phyloP scores from a whole-genome alignment of 2,797 vertebrate genomes.

The Forpus xanthops region DNA sequence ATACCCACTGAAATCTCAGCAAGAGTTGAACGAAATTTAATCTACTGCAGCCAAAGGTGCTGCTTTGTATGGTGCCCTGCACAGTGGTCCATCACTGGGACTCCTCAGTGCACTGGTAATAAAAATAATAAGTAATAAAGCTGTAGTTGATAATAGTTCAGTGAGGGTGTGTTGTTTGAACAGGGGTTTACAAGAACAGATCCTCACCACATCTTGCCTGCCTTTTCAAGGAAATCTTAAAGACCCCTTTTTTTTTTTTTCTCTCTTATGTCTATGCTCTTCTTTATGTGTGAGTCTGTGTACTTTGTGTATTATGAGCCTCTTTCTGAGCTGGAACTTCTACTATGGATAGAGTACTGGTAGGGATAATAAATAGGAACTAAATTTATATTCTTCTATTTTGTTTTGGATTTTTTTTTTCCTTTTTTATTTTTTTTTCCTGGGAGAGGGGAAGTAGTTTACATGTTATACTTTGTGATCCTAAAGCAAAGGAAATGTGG shows the following conservation, averaged over 20 bases:
- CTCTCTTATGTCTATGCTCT: neutral
- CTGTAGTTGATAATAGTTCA: neutral
- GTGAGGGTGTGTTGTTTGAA: neutral
- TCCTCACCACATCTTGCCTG: neutral
- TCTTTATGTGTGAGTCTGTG: neutral
- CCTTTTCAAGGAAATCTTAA: neutral
- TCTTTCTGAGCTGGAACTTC: neutral
- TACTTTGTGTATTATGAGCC: neutral
- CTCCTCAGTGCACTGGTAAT: neutral
- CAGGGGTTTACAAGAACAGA: neutral
- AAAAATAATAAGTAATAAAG: neutral
- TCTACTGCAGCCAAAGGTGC: neutral
- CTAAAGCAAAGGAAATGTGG: conserved; percentile 62
- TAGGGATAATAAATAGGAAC: conserved; percentile 62
- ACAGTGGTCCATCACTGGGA: neutral
- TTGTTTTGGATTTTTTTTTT: neutral
- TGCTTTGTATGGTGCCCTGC: neutral
- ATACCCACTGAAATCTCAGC: neutral
- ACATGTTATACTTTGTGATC: conserved; percentile 62
- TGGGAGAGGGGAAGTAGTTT: conserved; percentile 49
- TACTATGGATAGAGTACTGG: conserved; percentile 44
- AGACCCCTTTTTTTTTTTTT: neutral
- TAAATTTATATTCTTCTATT: conserved; percentile 57
- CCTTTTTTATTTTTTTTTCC: neutral
- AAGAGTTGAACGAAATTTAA: neutral